Percentiles rank a stretch among this genome's conserved stretches.
Conservation (phyloP, 2,113 vertebrate genomes). For the Forbesichthys papilliferus region DNA sequence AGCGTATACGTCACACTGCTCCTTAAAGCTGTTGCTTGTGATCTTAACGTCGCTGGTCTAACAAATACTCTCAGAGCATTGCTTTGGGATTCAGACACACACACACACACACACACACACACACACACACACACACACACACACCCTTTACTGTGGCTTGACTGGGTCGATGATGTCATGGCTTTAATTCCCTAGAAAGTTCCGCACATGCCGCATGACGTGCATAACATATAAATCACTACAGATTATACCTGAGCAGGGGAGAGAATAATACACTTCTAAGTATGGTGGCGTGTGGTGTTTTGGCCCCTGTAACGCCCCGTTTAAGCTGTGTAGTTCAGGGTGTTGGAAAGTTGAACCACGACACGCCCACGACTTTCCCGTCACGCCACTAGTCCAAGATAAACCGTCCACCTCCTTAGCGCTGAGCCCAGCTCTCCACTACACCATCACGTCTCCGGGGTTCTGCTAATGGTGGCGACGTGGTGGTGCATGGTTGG, state of each 20-base stretch:
- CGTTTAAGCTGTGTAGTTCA: too few species aligned
- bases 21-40: conserved; percentile 30
- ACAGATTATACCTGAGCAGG: too few species aligned
- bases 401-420: conserved; percentile 28
- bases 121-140: conserved; percentile 14
- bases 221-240: not conserved
- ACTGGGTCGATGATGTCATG: conserved; percentile 16
- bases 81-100: conserved; percentile 4
- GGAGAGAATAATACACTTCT: too few species aligned
- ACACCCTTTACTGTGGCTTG: not conserved
- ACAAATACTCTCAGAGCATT: conserved; percentile 29
- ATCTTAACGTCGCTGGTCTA: conserved; percentile 12
- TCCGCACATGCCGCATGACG: not conserved
- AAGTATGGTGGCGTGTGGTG: too few species aligned
- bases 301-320: too few species aligned
- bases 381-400: too few species aligned
- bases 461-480: too few species aligned
- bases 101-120: conserved; percentile 5
- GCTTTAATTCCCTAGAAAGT: not conserved
- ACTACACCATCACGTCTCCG: conserved; percentile 3
- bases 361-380: too few species aligned
- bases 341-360: too few species aligned
- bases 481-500: too few species aligned
- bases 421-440: not conserved
- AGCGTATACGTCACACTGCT: not conserved